Conservation (phyloP, 92 coral and sea anemone species). For the Metridium senile region DNA sequence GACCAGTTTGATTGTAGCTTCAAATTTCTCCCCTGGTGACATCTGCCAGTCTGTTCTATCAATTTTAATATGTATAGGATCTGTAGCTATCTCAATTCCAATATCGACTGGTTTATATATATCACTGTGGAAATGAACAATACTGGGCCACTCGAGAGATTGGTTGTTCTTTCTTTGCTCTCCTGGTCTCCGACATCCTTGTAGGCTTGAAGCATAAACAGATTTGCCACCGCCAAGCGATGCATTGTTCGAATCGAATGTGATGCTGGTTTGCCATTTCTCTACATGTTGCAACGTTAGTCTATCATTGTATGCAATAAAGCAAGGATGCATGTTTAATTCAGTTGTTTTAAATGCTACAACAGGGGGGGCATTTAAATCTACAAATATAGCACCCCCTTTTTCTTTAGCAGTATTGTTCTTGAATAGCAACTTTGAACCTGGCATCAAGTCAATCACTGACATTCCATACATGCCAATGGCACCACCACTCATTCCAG, state of each 20-base stretch:
- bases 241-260: slow-evolving; percentile 40
- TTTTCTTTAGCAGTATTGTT: slow-evolving; percentile 35
- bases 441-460: slow-evolving; percentile 30
- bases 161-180: slow-evolving; percentile 7
- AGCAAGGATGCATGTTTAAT: slow-evolving; percentile 39
- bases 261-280: slow-evolving; percentile 39
- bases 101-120: not conserved
- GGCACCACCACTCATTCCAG: slow-evolving; percentile 59
- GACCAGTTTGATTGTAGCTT: slow-evolving; percentile 24
- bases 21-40: slow-evolving; percentile 46
- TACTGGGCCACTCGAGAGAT: slow-evolving; percentile 39
- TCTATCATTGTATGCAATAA: slow-evolving; percentile 34
- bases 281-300: not conserved
- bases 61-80: slow-evolving; percentile 41
- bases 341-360: slow-evolving; percentile 47
- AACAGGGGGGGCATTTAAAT: slow-evolving; percentile 48
- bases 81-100: slow-evolving; percentile 47
- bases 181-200: slow-evolving; percentile 37
- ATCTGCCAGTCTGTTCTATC: slow-evolving; percentile 25
- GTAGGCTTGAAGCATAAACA: slow-evolving; percentile 51
- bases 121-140: not conserved
- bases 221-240: slow-evolving; percentile 37
- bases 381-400: slow-evolving; percentile 69
- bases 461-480: slow-evolving; percentile 58
- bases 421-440: slow-evolving; percentile 30